These are phyloP conservation scores for Phaonia tiefii DNA, from an alignment of 2,888 invertebrate genomes.

Conservation along the genomic window DNA sequence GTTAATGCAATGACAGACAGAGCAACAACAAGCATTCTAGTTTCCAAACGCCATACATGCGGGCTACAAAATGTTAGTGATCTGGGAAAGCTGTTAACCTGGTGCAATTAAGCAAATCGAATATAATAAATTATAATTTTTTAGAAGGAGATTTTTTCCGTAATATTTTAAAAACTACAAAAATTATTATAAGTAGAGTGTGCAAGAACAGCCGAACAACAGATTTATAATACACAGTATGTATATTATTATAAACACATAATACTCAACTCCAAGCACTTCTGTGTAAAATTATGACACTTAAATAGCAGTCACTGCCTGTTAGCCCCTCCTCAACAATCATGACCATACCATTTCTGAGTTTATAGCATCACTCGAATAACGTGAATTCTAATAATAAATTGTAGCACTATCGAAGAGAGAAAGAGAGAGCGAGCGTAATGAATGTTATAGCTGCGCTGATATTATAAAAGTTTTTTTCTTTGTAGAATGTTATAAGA, in stretches of 20 bases:
- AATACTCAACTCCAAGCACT: too few relatives aligned
- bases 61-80: too few relatives aligned
- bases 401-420: too few relatives aligned
- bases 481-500: constrained; percentile 61
- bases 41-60: too few relatives aligned
- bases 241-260: too few relatives aligned
- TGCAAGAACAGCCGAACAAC: not conserved
- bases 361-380: too few relatives aligned
- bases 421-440: not conserved
- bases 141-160: constrained; percentile 74
- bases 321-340: too few relatives aligned
- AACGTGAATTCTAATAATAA: too few relatives aligned
- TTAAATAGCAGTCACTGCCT: too few relatives aligned
- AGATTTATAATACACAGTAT: not conserved
- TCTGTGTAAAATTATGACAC: too few relatives aligned
- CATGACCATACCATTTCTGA: too few relatives aligned
- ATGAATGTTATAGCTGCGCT: not conserved
- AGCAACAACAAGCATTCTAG: not conserved
- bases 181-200: not conserved
- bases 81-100: constrained; percentile 76
- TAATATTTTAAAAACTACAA: constrained; percentile 26
- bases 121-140: constrained; percentile 81
- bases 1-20: constrained; percentile 21
- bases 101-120: constrained; percentile 80
- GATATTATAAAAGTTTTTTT: constrained; percentile 46